These are phyloP conservation scores for Onychorhynchus coronatus DNA, from an alignment of 2,113 vertebrate species.

Conservation along the genomic window DNA sequence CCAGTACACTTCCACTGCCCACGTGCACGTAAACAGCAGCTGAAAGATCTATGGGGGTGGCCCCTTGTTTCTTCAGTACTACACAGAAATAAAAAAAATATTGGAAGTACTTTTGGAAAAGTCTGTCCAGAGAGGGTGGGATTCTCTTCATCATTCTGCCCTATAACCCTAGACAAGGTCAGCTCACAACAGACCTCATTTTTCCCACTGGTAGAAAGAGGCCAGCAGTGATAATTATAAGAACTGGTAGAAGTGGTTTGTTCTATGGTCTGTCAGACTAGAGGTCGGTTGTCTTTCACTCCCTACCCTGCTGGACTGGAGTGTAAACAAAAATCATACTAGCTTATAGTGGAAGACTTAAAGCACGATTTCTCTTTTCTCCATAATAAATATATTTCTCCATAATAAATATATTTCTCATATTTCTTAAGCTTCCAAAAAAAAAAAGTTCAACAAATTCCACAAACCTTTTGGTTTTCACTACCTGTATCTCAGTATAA, in stretches of 20 bases:
- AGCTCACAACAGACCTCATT: background rate
- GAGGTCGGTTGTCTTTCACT: background rate
- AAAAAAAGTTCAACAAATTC: background rate
- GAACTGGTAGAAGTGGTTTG: background rate
- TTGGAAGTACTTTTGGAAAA: background rate
- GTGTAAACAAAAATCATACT: background rate
- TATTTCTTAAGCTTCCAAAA: background rate
- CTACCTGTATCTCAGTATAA: background rate
- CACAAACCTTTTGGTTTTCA: background rate
- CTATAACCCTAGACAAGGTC: background rate
- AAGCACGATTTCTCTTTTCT: background rate
- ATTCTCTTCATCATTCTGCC: background rate
- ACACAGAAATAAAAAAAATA: background rate
- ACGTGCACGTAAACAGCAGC: rapidly evolving
- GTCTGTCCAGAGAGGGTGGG: background rate
- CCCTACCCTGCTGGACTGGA: background rate
- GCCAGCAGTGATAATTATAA: background rate
- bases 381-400: background rate
- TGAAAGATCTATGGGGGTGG: background rate
- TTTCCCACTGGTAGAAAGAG: background rate
- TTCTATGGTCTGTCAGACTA: background rate
- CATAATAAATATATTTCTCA: background rate
- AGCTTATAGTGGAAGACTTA: background rate
- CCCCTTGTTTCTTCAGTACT: background rate
- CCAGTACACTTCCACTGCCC: background rate